Evolutionary conservation across 2,888 invertebrate species (phyloP).

Genomic region (Lissonota sp.): DNA sequence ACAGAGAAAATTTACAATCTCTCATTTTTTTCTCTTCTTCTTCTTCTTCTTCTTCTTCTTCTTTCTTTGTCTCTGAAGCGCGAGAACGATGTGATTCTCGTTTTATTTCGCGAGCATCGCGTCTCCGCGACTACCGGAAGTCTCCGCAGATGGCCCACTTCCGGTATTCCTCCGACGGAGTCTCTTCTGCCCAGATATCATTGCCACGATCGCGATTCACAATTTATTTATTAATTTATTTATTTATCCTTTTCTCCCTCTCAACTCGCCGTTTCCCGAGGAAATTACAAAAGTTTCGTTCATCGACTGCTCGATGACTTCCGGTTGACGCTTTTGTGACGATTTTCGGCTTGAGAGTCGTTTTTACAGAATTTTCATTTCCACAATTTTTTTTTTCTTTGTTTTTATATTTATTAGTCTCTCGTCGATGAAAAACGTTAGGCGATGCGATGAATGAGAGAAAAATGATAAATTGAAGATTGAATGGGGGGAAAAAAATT

Average conservation of each 20-base stretch:
- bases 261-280: no score
- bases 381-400: no score
- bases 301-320: neutral
- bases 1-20: neutral
- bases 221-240: neutral
- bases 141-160: constrained; percentile 53
- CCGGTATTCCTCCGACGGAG: constrained; percentile 46
- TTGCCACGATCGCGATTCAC: constrained; percentile 16
- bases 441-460: no score
- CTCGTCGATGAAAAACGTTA: no score
- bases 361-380: no score
- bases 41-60: constrained; percentile 37
- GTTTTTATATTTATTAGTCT: no score
- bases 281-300: neutral
- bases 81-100: constrained; percentile 30
- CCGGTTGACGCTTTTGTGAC: neutral
- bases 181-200: constrained; percentile 2
- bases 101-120: constrained; percentile 25
- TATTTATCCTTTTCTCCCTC: neutral
- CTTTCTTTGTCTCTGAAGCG: constrained; percentile 9
- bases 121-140: constrained; percentile 57
- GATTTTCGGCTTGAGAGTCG: no score
- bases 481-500: no score
- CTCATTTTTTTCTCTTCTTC: neutral
- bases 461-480: no score